Base-by-base conservation (phyloP, 2,797 vertebrate genomes). In the Cygnus olor region DNA sequence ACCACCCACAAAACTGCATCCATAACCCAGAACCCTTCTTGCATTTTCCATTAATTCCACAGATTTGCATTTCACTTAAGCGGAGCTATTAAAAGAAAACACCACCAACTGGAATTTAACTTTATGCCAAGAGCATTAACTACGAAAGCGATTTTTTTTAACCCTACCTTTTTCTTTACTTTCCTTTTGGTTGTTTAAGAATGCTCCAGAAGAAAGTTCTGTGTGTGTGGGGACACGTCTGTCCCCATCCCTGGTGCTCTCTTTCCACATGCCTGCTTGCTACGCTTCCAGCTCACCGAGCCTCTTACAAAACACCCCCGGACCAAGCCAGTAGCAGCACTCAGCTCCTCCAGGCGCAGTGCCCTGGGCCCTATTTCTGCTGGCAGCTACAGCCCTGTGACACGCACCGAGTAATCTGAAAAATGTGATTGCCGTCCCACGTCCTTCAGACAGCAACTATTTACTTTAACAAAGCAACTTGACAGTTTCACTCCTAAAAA, bases 161-260 rank as follows among this genome's bases (percentile, higher is more conserved):
- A 53, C 22, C 51, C 14, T 5, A 42, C 1, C 3, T 74, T 61
- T 19, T 22, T 22, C 28, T 78, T 63, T 34, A 19, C 15, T 21
- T 49, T 74, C 19, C 22, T 53, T 57, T 14, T 3, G 10, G 6
- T 7, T 40, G 22, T 9, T 70, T 42, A 28, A n/a, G 36, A 49
- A 11, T 9, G 5, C 24, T 63, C 10, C 15, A 20, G 28, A n/a
- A 54, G 56, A 15, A 19, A 5, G 36, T 25, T 14, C 74, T 18
- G 2, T 0, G 0, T 3, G 1, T 0, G 7, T 3, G 12, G 3
- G 0, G 12, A 44, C 47, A 49, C 22, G 24, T 5, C n/a, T 8
- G 45, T 7, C 10, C 53, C 53, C 38, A 9, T 0, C 22, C 30
- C 45, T 32, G 25, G 44, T 24, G 18, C 17, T 25, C n/a, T 36